phyloP scores from a whole-genome alignment of 1,140 invertebrate species.

The Portunus trituberculatus region DNA sequence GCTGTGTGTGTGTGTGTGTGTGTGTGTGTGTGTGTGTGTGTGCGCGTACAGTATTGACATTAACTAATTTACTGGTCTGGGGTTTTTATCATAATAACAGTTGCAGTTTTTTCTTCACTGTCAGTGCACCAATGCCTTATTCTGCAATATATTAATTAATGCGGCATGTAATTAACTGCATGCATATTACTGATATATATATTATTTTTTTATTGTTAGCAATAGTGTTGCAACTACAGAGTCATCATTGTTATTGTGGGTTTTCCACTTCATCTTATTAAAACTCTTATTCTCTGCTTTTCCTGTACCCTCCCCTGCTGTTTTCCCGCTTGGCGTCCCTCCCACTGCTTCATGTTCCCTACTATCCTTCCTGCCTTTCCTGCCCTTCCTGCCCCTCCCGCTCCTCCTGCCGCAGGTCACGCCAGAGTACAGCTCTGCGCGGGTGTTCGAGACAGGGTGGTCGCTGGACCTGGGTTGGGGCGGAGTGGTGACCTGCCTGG shows the following conservation, averaged over 20 bases:
- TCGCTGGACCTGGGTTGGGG: conserved; percentile 91
- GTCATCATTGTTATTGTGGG: no score
- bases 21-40: no score
- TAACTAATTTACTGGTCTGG: no score
- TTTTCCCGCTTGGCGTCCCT: neutral
- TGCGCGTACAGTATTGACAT: no score
- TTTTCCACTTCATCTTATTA: neutral
- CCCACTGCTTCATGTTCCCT: neutral
- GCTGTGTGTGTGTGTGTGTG: no score
- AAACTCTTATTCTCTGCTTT: neutral
- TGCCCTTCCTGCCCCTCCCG: neutral
- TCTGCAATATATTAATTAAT: no score
- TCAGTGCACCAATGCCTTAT: no score
- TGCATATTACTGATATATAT: neutral
- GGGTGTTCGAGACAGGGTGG: conserved; percentile 90
- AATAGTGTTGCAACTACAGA: no score
- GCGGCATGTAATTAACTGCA: no score
- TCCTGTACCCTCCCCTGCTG: neutral
- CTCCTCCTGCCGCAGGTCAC: conserved; percentile 67
- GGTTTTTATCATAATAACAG: no score
- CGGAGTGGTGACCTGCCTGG: conserved; percentile 88
- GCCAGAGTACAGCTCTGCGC: conserved; percentile 83
- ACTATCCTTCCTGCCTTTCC: neutral
- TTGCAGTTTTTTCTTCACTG: no score
- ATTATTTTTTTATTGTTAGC: neutral